Evolutionary conservation across 2,113 vertebrate genomes (phyloP).

Genomic region (Holacanthus passer): DNA sequence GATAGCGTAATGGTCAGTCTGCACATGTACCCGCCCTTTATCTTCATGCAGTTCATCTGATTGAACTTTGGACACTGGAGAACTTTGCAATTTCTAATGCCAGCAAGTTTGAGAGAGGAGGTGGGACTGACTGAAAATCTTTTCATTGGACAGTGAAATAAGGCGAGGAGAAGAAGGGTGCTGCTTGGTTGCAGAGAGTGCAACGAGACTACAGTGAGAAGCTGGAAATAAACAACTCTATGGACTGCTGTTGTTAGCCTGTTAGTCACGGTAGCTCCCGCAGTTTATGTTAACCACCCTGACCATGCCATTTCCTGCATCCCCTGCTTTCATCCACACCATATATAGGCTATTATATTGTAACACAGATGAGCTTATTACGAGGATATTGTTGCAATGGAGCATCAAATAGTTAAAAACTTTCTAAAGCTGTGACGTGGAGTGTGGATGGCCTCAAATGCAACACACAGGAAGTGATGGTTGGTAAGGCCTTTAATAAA

Average conservation of each 20-base stretch:
- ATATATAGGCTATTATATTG: background rate
- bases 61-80: background rate
- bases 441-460: too few relatives aligned
- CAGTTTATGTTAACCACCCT: conserved; percentile 9
- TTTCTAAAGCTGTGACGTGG: background rate
- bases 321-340: background rate
- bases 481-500: too few relatives aligned
- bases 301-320: background rate
- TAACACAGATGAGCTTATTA: too few relatives aligned
- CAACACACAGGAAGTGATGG: too few relatives aligned
- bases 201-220: background rate
- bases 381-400: background rate
- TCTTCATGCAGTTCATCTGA: background rate
- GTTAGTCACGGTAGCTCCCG: background rate
- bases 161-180: background rate
- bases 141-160: background rate
- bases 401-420: background rate
- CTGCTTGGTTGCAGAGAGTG: background rate
- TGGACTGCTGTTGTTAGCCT: conserved; percentile 11
- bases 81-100: background rate
- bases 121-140: too few relatives aligned
- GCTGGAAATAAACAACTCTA: conserved; percentile 1
- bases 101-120: background rate
- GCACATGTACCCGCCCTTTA: background rate
- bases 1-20: background rate